Conservation (phyloP, 2,888 invertebrate genomes). For the Notocelia uddmanniana region DNA sequence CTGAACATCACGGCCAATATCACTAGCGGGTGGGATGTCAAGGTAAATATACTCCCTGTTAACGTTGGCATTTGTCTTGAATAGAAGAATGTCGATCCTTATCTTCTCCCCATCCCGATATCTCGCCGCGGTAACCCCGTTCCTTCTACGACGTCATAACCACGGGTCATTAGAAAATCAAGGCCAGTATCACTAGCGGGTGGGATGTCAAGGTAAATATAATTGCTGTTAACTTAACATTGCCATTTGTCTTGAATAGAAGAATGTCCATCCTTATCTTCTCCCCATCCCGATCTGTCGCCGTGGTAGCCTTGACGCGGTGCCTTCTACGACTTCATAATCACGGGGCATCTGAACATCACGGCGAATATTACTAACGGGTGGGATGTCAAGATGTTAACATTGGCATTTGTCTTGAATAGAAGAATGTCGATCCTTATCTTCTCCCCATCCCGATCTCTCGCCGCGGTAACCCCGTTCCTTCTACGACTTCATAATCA, state of each 20-base stretch:
- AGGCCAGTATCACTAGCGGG: slow-evolving; percentile 61
- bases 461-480: too few relatives aligned
- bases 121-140: too few relatives aligned
- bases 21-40: slow-evolving; percentile 65
- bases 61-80: slow-evolving; percentile 47
- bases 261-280: not conserved
- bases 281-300: not conserved
- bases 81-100: too few relatives aligned
- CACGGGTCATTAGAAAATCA: slow-evolving; percentile 61
- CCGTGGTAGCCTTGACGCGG: slow-evolving; percentile 57
- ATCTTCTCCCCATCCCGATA: too few relatives aligned
- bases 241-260: not conserved
- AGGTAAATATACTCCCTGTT: slow-evolving; percentile 56
- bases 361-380: slow-evolving; percentile 61
- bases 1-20: slow-evolving; percentile 62
- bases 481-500: too few relatives aligned
- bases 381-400: slow-evolving; percentile 63
- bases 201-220: slow-evolving; percentile 69
- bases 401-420: slow-evolving; percentile 46
- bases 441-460: too few relatives aligned
- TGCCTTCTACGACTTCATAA: slow-evolving; percentile 58
- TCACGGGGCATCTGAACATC: slow-evolving; percentile 63
- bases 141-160: too few relatives aligned
- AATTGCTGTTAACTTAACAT: too few relatives aligned
- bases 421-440: too few relatives aligned